These are phyloP conservation scores for Crotalus helleri DNA, from an alignment of 2,113 vertebrate genomes.

Conservation along the genomic window DNA sequence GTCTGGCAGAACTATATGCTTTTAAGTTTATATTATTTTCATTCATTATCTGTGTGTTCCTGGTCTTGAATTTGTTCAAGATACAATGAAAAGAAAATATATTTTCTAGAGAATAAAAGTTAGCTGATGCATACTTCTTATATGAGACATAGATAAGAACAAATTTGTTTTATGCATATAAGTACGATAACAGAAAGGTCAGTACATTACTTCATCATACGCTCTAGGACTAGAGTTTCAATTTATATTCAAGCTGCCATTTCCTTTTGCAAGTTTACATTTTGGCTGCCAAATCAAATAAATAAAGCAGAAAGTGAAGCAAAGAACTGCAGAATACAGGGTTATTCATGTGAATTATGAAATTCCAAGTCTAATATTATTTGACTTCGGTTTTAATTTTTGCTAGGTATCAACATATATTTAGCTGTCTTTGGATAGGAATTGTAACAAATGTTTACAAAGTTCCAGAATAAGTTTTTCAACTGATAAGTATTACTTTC, in stretches of 20 bases:
- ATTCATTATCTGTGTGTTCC: background rate
- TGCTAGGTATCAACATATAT: background rate
- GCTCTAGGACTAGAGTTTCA: conserved; percentile 33
- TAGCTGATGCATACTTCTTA: conserved; percentile 15
- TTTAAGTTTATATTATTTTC: background rate
- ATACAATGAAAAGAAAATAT: background rate
- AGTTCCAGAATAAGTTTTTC: background rate
- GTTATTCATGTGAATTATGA: background rate
- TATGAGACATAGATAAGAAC: conserved; percentile 6
- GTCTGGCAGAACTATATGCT: background rate
- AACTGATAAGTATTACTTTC: background rate
- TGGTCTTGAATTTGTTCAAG: background rate
- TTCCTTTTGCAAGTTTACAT: conserved; percentile 2
- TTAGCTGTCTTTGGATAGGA: background rate
- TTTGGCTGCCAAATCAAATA: conserved; percentile 11
- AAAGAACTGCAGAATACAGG: background rate
- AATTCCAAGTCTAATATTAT: background rate
- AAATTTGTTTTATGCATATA: background rate
- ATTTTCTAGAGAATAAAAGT: background rate
- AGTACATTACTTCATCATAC: background rate
- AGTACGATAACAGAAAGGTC: background rate
- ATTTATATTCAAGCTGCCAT: conserved; percentile 25
- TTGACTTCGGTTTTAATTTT: background rate
- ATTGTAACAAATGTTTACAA: background rate
- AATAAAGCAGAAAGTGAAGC: conserved; percentile 36